Evolutionary conservation across 1,140 invertebrate species (phyloP).

Genomic region (Oncopeltus fasciatus): DNA sequence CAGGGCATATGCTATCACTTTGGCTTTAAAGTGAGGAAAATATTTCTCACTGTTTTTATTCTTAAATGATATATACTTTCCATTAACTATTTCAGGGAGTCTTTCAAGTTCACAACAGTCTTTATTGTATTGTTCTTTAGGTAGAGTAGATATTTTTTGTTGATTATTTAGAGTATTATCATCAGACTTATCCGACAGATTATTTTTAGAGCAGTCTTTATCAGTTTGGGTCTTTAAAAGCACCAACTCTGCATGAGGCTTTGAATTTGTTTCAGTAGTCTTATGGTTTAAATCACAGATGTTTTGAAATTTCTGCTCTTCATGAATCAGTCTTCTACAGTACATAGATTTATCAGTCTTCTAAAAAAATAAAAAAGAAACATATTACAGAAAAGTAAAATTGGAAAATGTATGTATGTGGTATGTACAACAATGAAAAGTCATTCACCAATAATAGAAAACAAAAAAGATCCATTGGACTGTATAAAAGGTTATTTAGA

Average conservation of each 20-base stretch:
- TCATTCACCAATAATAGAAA: too few relatives aligned
- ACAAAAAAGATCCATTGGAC: too few relatives aligned
- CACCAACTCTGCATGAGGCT: neutral
- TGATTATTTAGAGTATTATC: neutral
- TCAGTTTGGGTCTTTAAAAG: neutral
- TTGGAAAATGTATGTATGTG: too few relatives aligned
- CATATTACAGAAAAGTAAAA: too few relatives aligned
- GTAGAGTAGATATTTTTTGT: neutral
- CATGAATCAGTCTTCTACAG: neutral
- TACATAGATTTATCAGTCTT: neutral
- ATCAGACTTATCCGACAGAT: neutral
- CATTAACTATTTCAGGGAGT: neutral
- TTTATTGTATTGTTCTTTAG: neutral
- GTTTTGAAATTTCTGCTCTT: neutral
- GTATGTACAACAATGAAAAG: too few relatives aligned
- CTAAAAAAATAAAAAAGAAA: too few relatives aligned
- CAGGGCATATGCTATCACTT: slow-evolving; percentile 21
- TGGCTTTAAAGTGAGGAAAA: slow-evolving; percentile 24
- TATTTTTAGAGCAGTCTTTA: neutral
- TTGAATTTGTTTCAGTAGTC: too few relatives aligned
- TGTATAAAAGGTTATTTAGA: too few relatives aligned
- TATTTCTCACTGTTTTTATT: slow-evolving; percentile 23
- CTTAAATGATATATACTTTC: neutral
- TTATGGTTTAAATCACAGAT: neutral
- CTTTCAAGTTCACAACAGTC: neutral